phyloP scores from a whole-genome alignment of 2,888 invertebrate species.

The Rhingia rostrata region DNA sequence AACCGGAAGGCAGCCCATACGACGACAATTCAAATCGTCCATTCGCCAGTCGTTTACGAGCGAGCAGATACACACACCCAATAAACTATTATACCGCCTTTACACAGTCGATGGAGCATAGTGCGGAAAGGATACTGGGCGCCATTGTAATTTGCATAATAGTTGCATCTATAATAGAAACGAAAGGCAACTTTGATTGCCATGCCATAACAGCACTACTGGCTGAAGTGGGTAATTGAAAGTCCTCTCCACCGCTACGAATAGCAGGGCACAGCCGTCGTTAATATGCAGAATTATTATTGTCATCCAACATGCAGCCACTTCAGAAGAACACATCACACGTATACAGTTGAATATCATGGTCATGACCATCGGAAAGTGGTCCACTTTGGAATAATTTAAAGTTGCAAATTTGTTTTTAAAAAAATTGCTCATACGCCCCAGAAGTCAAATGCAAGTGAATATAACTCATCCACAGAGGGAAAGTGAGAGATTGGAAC shows the following conservation, averaged over 20 bases:
- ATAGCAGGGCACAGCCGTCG: background rate
- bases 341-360: background rate
- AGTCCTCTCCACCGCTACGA: background rate
- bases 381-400: conserved; percentile 5
- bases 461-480: conserved; percentile 1
- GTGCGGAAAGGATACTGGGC: background rate
- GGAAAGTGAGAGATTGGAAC: too few species aligned
- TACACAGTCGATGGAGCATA: background rate
- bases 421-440: conserved; percentile 17
- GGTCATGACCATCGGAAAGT: background rate
- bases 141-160: conserved; percentile 17
- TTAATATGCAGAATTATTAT: conserved; percentile 14
- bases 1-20: background rate
- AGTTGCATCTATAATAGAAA: conserved; percentile 15
- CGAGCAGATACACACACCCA: background rate
- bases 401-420: conserved; percentile 1
- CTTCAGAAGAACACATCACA: background rate
- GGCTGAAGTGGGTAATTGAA: conserved; percentile 5
- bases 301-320: conserved; percentile 3
- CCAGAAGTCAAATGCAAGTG: background rate
- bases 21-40: background rate
- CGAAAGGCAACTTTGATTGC: conserved; percentile 20
- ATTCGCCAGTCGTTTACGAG: conserved; percentile 7
- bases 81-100: background rate
- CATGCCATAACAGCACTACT: background rate